A percentile compares a stretch with the other conserved stretches of the same genome.
These are phyloP conservation scores for Bombus polaris DNA, from an alignment of 1,140 invertebrate species.

Conservation along the genomic window DNA sequence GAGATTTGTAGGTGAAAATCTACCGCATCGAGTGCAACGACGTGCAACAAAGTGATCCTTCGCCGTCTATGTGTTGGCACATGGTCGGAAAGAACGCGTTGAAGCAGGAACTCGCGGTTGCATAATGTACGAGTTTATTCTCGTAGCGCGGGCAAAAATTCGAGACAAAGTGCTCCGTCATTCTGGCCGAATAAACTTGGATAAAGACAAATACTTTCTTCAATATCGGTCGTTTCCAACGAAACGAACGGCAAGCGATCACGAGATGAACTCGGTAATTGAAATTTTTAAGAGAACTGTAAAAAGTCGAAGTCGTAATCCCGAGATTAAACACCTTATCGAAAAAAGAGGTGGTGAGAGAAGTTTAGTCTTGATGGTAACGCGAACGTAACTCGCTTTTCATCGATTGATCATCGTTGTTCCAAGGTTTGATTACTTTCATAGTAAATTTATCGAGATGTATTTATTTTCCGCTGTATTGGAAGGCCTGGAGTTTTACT, in stretches of 20 bases:
- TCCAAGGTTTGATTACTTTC: conserved; percentile 3
- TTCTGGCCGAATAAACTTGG: not conserved
- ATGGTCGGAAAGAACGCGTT: not conserved
- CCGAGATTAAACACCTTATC: not conserved
- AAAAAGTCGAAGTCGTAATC: too few species aligned
- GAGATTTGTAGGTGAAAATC: conserved; percentile 41
- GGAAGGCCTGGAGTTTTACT: not conserved
- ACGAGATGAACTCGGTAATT: too few species aligned
- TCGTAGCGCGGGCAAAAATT: conserved; percentile 21
- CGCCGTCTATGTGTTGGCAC: not conserved
- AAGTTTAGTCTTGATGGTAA: not conserved
- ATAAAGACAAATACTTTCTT: not conserved
- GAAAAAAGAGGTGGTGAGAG: too few species aligned
- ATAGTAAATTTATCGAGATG: conserved; percentile 6
- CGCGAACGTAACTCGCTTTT: not conserved
- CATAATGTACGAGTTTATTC: conserved; percentile 43
- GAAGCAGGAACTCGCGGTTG: conserved; percentile 13
- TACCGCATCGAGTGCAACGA: conserved; percentile 18
- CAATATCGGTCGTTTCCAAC: not conserved
- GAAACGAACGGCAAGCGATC: not conserved
- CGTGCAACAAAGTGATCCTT: conserved; percentile 28
- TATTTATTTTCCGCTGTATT: not conserved
- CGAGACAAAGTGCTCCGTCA: not conserved
- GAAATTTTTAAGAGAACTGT: not conserved
- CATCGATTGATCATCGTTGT: not conserved